Evolutionary conservation across 2,797 vertebrate species (phyloP), one percentile per base, ranked within the genome.

Genomic region (Helostoma temminkii): DNA sequence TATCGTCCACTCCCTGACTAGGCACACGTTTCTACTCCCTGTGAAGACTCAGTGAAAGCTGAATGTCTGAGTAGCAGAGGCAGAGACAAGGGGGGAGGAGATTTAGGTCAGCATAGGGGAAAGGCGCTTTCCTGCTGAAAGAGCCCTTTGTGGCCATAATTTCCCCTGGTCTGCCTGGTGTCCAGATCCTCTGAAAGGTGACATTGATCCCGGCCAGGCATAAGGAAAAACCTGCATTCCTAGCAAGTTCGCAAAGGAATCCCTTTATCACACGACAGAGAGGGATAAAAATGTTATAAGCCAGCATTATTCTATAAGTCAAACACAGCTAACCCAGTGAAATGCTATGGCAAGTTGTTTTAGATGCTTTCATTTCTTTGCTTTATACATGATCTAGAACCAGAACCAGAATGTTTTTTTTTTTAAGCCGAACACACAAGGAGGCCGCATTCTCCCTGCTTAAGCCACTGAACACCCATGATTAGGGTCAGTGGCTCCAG

Each of bases 141-240:
- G 93, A 86, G 58, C 53, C 90, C 89, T 93, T 94, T 94, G 91
- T 95, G 80, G 58, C 57, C 39, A 26, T 78, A 77, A 19, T 72
- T 81, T 78, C 78, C 75, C 77, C 64, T 22, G 53, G 62, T 71
- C 75, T 78, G 69, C 47, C 52, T 75, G 41, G 64, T 60, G 65
- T 82, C 73, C 82, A 80, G 76, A 71, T 63, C 53, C 64, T 82
- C 74, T 94, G 88, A 94, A 94, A 92, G 91, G 88, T 93, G 86
- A 91, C 93, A 93, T 93, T 94, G 90, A 94, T 92, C 71, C 45
- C 49, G 32, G 68, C 76, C 75, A 87, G 82, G 58, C 72, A 25
- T 42, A 74, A 79, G 88, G 86, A 79, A 91, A 82, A 92, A 81
- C 48, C 55, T 59, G 72, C 81, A 85, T 82, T 77, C 78, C 78